phyloP scores from a whole-genome alignment of 2,888 invertebrate genomes.

The Polyommatus icarus region DNA sequence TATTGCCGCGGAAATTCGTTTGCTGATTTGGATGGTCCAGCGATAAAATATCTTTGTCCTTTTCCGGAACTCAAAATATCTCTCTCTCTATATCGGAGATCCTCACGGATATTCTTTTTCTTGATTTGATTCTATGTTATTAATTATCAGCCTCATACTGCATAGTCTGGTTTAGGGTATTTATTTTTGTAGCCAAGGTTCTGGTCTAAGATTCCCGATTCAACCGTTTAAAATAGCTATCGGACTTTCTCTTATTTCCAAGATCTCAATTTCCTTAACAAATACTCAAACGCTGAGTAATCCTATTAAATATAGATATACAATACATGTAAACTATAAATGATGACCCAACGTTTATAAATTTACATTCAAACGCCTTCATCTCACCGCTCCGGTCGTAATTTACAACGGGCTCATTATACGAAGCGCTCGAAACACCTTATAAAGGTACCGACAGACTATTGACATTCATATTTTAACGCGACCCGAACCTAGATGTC shows the following conservation, averaged over 20 bases:
- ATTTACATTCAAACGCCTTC: constrained; percentile 68
- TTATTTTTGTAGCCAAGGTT: neutral
- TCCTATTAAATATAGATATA: constrained; percentile 28
- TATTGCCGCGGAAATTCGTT: neutral
- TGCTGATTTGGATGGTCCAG: no score
- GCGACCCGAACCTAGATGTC: constrained; percentile 66
- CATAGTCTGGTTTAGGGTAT: neutral
- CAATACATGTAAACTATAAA: constrained; percentile 40
- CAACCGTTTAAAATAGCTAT: neutral
- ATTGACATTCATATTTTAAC: constrained; percentile 74
- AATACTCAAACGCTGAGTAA: constrained; percentile 16
- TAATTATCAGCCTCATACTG: neutral
- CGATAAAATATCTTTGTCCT: neutral
- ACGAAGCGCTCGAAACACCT: constrained; percentile 52
- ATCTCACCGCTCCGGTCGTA: constrained; percentile 71
- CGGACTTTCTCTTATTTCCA: neutral
- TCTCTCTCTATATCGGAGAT: no score
- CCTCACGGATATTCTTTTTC: neutral
- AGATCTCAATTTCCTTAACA: constrained; percentile 23
- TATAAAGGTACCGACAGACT: constrained; percentile 63
- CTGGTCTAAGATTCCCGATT: neutral
- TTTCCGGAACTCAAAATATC: neutral
- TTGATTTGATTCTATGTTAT: neutral
- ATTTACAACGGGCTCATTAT: constrained; percentile 69
- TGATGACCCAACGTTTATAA: constrained; percentile 57